A percentile compares a stretch with the other conserved stretches of the same genome.
These are phyloP conservation scores for Pogonomyrmex californicus DNA, from an alignment of 1,140 invertebrate genomes.

Conservation along the genomic window DNA sequence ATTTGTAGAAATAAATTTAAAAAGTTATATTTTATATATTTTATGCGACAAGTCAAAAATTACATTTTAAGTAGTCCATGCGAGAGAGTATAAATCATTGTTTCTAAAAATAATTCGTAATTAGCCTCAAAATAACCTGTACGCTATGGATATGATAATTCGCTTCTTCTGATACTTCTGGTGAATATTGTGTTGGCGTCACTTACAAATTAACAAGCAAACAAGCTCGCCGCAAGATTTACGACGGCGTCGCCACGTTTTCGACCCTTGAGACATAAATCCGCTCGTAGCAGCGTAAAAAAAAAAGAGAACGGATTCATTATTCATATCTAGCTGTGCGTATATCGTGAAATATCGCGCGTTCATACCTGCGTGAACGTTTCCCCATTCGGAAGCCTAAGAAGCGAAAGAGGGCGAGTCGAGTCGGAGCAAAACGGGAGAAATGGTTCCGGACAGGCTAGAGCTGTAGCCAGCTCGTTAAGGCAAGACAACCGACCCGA, in stretches of 20 bases:
- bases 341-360: conserved; percentile 5
- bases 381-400: conserved; percentile 11
- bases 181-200: conserved; percentile 38
- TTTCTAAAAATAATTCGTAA: not conserved
- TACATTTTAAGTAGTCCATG: not conserved
- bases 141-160: not conserved
- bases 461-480: conserved; percentile 76
- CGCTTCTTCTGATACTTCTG: conserved; percentile 1
- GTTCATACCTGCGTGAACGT: conserved; percentile 62
- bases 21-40: conserved; percentile 1
- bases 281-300: conserved; percentile 23
- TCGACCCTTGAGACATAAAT: conserved; percentile 46
- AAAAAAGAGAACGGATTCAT: conserved; percentile 41
- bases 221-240: conserved; percentile 47
- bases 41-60: not conserved
- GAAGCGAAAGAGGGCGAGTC: conserved; percentile 64
- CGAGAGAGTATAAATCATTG: not conserved
- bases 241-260: conserved; percentile 57
- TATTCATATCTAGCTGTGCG: conserved; percentile 55
- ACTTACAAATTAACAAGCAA: conserved; percentile 61
- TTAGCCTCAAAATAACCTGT: too few relatives aligned
- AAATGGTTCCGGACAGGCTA: conserved; percentile 70
- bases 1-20: not conserved
- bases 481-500: conserved; percentile 77
- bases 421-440: conserved; percentile 58